Evolutionary conservation across 2,113 vertebrate species (phyloP), one percentile per base, ranked within the genome.

Genomic region (Corythornis cristatus): DNA sequence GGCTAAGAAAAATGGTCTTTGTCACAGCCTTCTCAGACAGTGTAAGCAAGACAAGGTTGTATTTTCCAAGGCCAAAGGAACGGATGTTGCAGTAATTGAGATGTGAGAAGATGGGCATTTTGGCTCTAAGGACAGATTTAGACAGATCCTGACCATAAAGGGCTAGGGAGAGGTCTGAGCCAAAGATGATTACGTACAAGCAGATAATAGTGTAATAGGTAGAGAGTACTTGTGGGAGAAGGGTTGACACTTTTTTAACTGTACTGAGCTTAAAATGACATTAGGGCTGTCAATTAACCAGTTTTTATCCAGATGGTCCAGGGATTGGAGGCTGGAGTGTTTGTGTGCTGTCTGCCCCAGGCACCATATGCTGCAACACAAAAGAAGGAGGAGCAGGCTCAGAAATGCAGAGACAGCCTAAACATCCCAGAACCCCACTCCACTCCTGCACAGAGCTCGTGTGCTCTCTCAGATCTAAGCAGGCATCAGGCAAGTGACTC

Each of bases 271-370:
- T 86, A 93, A 93, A 95, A 93, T 83, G n/a, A 86, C 51, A 94
- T 96, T 94, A 93, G 43, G 42, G 37, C 64, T 90, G 83, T 62
- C 90, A 90, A 86, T 96, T 94, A 96, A 85, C 83, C 79, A 89
- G 64, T 96, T 96, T 85, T 94, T 66, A 91, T 90, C 92, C 93
- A 95, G 92, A 96, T 93, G 92, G 96, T 60, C 28, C 75, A 90
- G 75, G 82, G 79, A 93, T 83, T 88, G 75, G 60, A 68, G 46
- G 28, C 25, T 93, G 90, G 51, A 77, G 72, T 71, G 46, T 93
- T 83, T 94, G 67, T 64, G 56, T 60, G 56, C 67, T 0, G 46
- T 91, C 85, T 94, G 22, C 37, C 16, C 10, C 50, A 68, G 58
- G 74, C 78, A 89, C 74, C 53, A 57, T 53, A 84, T 75, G 74